Percentiles rank a stretch among this genome's conserved stretches.
Evolutionary conservation across 2,797 vertebrate species (phyloP).

Genomic region (Manis crassicaudata): DNA sequence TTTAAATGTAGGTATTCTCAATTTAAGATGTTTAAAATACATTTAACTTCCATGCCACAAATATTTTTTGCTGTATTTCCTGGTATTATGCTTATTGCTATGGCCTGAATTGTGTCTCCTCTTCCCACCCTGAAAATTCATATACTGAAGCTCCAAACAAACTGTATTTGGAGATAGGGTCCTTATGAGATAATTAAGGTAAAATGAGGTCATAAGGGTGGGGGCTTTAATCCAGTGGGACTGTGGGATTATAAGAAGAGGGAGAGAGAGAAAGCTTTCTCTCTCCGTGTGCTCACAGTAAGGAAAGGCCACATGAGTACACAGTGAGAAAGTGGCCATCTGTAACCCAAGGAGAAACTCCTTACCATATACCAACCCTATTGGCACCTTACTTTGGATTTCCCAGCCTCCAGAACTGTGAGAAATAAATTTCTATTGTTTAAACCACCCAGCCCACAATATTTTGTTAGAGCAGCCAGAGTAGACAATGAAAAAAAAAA

Average conservation of each 20-base stretch:
- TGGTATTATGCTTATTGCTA: not conserved
- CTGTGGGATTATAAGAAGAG: not conserved
- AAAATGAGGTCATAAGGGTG: not conserved
- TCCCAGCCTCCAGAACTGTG: not conserved
- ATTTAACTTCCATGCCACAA: not conserved
- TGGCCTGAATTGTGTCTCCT: not conserved
- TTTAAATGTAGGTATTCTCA: constrained; percentile 24
- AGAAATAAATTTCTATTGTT: not conserved
- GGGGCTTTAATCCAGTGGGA: not conserved
- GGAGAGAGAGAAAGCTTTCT: not conserved
- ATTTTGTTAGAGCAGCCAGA: not conserved
- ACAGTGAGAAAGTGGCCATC: not conserved
- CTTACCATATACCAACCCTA: not conserved
- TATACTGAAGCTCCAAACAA: not conserved
- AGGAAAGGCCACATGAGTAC: not conserved
- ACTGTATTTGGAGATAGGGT: not conserved
- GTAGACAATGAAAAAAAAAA: not conserved
- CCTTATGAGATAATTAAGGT: not conserved
- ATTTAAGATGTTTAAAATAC: constrained; percentile 21
- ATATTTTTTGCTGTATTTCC: not conserved
- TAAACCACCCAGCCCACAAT: not conserved
- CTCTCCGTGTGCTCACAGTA: not conserved
- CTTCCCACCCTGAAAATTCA: not conserved
- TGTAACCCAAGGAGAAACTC: not conserved
- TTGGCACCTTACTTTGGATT: not conserved